Evolutionary conservation across 1,140 invertebrate species (phyloP), one percentile per base, ranked within the genome.

Genomic region (Teleogryllus occipitalis): DNA sequence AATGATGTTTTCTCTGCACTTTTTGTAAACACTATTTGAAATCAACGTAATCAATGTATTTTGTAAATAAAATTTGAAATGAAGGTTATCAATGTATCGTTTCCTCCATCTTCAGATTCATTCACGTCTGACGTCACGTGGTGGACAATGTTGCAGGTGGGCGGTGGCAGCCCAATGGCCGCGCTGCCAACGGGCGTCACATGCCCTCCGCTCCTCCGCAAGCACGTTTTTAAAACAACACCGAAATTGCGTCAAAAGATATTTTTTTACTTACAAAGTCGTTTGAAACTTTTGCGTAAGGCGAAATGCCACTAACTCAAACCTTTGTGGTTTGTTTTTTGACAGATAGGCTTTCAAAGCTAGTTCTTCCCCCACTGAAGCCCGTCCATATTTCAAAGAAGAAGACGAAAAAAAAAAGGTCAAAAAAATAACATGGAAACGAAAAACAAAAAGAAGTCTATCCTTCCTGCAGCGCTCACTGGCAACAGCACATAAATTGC

Each of bases 401-500:
- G 47, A 78, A 48, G 47, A 78, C 12, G 27, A 78, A 39, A 78
- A 74, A 78, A 74, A 78, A 8, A 27, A 22, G 46, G 27, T 39
- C 18, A 10, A 74, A 78, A 49, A 78, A 78, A 78, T 48, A 78
- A 78, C 21, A 48, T 12, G 46, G 22, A 49, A n/a, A 78, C 27
- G 54, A 78, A 78, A 78, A 78, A 39, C 47, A 78, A 78, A 77
- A 78, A 78, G 54, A 22, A 78, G 48, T 21, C 46, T 72, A 78
- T 72, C 7, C 27, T 73, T 72, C 77, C 77, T 39, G 22, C 76
- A 39, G 77, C 77, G 47, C 48, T 77, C 76, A 77, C 27, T 78
- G 27, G 47, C 77, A 47, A 65, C 78, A 75, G 78, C 78, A 79
- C 78, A 75, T 75, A 79, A 79, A 79, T 79, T 79, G 78, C 74